A percentile compares a stretch with the other conserved stretches of the same genome.
These are phyloP conservation scores for Malurus leucopterus DNA, from an alignment of 2,797 vertebrate species.

Conservation along the genomic window DNA sequence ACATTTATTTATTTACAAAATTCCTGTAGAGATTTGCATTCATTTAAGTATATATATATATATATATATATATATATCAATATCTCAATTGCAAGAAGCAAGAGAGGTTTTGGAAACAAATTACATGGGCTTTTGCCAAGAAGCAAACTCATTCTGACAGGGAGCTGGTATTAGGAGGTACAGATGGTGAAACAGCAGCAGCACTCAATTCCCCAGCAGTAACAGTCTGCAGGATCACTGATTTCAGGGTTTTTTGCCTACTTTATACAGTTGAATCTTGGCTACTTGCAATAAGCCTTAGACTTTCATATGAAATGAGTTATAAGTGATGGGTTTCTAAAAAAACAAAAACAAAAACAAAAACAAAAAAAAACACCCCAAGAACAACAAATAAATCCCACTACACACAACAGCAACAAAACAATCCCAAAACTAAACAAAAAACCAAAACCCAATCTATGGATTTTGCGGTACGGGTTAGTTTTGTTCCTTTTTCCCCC, in stretches of 20 bases:
- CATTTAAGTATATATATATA: neutral
- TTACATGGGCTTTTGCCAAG: neutral
- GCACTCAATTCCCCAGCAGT: neutral
- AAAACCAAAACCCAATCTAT: neutral
- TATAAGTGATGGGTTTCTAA: neutral
- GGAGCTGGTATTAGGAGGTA: neutral
- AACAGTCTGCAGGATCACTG: neutral
- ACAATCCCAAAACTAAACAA: neutral
- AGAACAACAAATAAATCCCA: neutral
- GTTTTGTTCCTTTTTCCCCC: neutral
- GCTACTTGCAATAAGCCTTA: neutral
- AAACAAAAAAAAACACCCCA: neutral
- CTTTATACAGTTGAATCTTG: neutral
- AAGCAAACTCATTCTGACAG: neutral
- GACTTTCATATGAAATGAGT: neutral
- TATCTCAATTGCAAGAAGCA: neutral
- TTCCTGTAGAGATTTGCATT: neutral
- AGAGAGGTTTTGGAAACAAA: neutral
- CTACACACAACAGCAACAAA: neutral
- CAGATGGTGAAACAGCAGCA: conserved; percentile 2
- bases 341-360: neutral
- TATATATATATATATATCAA: too few species aligned
- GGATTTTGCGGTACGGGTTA: neutral
- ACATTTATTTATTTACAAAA: neutral
- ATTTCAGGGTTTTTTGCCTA: neutral